Conservation (phyloP, 2,113 vertebrate genomes). For the Ctenomys sociabilis region DNA sequence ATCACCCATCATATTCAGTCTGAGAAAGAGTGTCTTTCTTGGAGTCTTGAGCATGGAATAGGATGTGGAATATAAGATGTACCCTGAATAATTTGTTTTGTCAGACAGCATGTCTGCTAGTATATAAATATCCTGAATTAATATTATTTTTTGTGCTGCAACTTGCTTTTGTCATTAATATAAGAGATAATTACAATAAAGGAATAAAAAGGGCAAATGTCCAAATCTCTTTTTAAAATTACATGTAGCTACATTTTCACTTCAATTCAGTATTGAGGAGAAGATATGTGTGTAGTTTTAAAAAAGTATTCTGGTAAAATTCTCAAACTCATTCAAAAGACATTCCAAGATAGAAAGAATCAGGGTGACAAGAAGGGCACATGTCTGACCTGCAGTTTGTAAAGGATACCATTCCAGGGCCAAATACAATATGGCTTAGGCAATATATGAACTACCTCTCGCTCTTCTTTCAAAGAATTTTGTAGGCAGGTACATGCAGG, state of each 20-base stretch:
- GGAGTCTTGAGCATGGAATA: background rate
- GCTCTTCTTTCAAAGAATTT: background rate
- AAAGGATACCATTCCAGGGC: background rate
- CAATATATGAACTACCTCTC: background rate
- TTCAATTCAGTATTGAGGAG: background rate
- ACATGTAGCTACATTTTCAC: background rate
- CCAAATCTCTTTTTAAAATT: background rate
- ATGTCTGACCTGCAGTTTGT: background rate
- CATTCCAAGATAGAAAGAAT: background rate
- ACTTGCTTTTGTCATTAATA: background rate
- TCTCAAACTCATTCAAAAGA: constrained; percentile 21
- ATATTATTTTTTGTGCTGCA: background rate
- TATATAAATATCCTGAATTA: background rate
- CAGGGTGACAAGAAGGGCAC: background rate
- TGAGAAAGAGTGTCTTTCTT: constrained; percentile 31
- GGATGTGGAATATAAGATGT: background rate
- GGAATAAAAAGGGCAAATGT: background rate
- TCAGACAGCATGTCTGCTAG: background rate
- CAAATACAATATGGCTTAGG: background rate
- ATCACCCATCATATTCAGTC: background rate
- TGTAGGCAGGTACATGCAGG: background rate
- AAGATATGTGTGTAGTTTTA: background rate
- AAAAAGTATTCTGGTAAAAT: constrained; percentile 30
- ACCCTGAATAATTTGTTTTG: background rate
- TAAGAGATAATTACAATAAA: background rate